Percentiles rank a stretch among this genome's conserved stretches.
These are phyloP conservation scores for Oenanthe melanoleuca DNA, from an alignment of 2,113 vertebrate genomes.

Conservation along the genomic window DNA sequence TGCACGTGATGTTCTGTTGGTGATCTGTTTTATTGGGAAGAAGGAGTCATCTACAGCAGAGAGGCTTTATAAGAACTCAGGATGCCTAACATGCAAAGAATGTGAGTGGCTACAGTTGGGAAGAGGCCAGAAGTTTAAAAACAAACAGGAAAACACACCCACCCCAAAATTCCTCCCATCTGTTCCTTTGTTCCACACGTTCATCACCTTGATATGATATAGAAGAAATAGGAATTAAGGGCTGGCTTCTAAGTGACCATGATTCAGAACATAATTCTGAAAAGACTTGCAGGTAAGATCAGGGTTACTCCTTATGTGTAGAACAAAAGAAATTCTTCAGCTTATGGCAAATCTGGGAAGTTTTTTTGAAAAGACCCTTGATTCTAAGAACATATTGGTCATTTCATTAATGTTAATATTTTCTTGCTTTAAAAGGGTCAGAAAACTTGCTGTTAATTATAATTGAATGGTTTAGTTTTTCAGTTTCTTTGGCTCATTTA, in stretches of 20 bases:
- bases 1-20: accelerated
- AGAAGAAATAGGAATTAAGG: not conserved
- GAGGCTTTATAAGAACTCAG: not conserved
- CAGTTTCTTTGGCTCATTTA: not conserved
- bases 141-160: not conserved
- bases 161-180: not conserved
- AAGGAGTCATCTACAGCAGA: not conserved
- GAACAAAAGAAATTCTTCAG: slow-evolving; percentile 1
- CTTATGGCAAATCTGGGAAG: not conserved
- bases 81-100: not conserved
- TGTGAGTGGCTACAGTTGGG: not conserved
- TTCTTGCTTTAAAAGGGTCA: not conserved
- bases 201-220: not conserved
- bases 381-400: not conserved
- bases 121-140: not conserved
- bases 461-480: not conserved
- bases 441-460: not conserved
- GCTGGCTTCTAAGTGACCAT: not conserved
- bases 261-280: not conserved
- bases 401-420: not conserved
- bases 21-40: not conserved
- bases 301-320: not conserved
- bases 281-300: not conserved
- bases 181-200: not conserved
- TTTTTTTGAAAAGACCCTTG: not conserved